These are phyloP conservation scores for Eumaeus atala DNA, from an alignment of 1,140 invertebrate species.

Conservation along the genomic window DNA sequence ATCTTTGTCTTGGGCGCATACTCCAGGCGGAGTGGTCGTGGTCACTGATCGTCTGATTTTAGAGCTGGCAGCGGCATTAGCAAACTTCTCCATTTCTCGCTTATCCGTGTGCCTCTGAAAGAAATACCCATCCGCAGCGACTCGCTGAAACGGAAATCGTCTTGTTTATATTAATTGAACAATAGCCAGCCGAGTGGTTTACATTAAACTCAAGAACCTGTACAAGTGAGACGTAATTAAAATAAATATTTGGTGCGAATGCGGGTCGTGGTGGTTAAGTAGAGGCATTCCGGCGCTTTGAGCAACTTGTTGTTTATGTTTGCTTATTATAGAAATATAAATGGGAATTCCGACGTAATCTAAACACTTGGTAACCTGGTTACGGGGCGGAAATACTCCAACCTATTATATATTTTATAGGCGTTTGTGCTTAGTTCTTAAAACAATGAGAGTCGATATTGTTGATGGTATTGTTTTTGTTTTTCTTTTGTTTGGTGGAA, in stretches of 20 bases:
- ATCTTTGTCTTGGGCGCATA: no score
- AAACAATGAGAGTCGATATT: no score
- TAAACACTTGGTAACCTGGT: slow-evolving; percentile 37
- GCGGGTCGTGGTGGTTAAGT: slow-evolving; percentile 57
- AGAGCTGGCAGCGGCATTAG: no score
- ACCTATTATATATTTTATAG: neutral
- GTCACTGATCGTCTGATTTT: no score
- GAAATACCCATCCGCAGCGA: no score
- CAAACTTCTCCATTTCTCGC: no score
- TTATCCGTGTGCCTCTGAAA: no score
- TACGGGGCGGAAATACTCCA: neutral
- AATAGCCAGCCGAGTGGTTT: slow-evolving; percentile 36
- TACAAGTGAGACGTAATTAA: slow-evolving; percentile 62
- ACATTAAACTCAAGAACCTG: slow-evolving; percentile 48
- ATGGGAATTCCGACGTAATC: slow-evolving; percentile 53
- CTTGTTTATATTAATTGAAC: slow-evolving; percentile 34
- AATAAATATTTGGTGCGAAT: slow-evolving; percentile 70
- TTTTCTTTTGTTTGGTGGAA: no score
- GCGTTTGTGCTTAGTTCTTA: no score
- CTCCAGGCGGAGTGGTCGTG: no score
- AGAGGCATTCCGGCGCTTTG: slow-evolving; percentile 65
- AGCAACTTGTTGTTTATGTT: slow-evolving; percentile 68
- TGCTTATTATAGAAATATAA: slow-evolving; percentile 68
- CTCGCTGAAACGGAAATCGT: neutral
- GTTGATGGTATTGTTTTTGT: no score